Conservation (phyloP, 2,113 vertebrate genomes). For the Bambusicola thoracicus region DNA sequence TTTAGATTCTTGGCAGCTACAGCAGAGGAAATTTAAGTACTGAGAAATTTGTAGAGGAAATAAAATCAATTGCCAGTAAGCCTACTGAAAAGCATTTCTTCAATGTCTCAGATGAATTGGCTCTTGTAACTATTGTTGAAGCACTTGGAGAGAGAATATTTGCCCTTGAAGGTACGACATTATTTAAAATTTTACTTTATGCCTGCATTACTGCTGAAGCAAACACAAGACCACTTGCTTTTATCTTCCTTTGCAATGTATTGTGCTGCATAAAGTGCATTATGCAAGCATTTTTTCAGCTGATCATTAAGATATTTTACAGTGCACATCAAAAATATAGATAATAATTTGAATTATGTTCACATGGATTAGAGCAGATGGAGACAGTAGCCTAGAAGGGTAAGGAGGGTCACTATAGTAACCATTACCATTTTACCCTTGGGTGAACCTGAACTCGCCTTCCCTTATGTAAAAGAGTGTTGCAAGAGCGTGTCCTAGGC, state of each 20-base stretch:
- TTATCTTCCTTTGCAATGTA: background rate
- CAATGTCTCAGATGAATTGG: conserved; percentile 94
- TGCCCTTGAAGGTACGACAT: conserved; percentile 90
- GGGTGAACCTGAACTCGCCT: background rate
- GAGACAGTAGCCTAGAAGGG: background rate
- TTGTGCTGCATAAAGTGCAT: background rate
- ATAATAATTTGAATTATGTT: background rate
- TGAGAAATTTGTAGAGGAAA: conserved; percentile 91
- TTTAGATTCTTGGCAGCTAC: conserved; percentile 94
- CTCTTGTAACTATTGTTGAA: conserved; percentile 89
- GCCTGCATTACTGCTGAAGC: background rate
- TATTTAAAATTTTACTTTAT: conserved; percentile 7
- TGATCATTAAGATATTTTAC: background rate
- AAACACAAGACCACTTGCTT: background rate
- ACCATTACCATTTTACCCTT: background rate
- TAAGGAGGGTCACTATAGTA: background rate
- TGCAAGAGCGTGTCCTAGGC: background rate
- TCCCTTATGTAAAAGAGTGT: background rate
- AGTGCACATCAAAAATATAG: background rate
- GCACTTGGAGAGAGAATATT: conserved; percentile 93
- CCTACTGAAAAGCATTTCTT: conserved; percentile 93
- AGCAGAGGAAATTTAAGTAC: conserved; percentile 89
- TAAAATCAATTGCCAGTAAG: conserved; percentile 89
- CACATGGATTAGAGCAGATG: background rate
- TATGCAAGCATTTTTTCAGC: background rate